phyloP scores from a whole-genome alignment of 2,797 vertebrate species.

The Melanotaenia nigrans region DNA sequence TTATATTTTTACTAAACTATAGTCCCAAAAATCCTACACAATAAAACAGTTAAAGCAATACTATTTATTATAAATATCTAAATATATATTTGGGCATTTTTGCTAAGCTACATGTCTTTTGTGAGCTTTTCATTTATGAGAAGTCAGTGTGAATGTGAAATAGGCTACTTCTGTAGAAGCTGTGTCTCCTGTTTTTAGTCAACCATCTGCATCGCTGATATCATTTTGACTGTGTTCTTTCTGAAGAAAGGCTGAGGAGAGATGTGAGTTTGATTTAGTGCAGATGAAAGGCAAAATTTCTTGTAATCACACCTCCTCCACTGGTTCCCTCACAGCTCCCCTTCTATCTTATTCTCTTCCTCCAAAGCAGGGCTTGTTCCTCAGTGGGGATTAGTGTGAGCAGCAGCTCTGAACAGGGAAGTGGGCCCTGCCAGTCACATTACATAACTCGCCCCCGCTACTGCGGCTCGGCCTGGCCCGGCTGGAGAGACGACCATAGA shows the following conservation, averaged over 20 bases:
- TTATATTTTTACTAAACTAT: not conserved
- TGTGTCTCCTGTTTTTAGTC: conserved; percentile 22
- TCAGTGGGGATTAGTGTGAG: conserved; percentile 82
- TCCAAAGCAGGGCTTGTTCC: conserved; percentile 73
- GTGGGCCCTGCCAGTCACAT: conserved; percentile 84
- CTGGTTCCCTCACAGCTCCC: conserved; percentile 58
- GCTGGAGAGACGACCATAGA: conserved; percentile 85
- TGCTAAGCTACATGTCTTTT: not conserved
- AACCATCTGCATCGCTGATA: conserved; percentile 28
- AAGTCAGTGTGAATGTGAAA: not conserved
- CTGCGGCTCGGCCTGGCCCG: conserved; percentile 72
- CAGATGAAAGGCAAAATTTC: conserved; percentile 71
- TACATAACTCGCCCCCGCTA: conserved; percentile 84
- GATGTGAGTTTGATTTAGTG: conserved; percentile 47
- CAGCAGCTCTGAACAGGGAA: conserved; percentile 75
- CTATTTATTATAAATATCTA: not conserved
- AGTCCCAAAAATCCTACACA: not conserved
- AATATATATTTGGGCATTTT: conserved; percentile 5
- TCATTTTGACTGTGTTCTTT: conserved; percentile 52
- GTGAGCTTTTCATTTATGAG: conserved; percentile 1
- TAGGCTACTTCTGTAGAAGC: conserved; percentile 7
- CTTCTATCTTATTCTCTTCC: conserved; percentile 47
- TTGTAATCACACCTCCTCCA: conserved; percentile 64
- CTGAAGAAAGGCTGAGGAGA: conserved; percentile 34
- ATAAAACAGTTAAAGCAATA: not conserved